Evolutionary conservation across 2,113 vertebrate species (phyloP).

Genomic region (Ibidorhyncha struthersii): DNA sequence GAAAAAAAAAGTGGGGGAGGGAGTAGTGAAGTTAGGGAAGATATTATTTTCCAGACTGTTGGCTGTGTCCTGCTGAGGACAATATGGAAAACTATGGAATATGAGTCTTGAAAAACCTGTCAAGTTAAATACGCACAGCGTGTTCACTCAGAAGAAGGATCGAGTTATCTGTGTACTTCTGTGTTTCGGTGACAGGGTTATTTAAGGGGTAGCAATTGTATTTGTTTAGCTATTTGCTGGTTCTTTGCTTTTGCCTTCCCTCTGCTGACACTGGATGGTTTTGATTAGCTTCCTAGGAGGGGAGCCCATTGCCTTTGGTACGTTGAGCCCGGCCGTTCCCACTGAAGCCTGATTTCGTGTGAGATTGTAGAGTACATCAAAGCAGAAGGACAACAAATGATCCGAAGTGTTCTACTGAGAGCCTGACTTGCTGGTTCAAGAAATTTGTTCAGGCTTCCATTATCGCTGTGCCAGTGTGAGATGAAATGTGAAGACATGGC

Average conservation of each 20-base stretch:
- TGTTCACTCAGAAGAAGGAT: slow-evolving; percentile 15
- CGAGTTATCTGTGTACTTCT: slow-evolving; percentile 4
- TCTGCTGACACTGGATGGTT: neutral
- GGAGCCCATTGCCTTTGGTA: neutral
- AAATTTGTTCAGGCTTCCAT: neutral
- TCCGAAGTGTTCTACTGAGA: slow-evolving; percentile 1
- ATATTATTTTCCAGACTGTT: slow-evolving; percentile 55
- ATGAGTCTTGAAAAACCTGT: slow-evolving; percentile 40
- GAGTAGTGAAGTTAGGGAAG: slow-evolving; percentile 43
- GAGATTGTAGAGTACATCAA: neutral
- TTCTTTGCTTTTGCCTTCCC: neutral
- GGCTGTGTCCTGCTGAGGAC: slow-evolving; percentile 39
- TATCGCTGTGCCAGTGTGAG: neutral
- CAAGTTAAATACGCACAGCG: neutral
- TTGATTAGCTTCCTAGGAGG: slow-evolving; percentile 36
- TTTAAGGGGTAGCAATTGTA: neutral
- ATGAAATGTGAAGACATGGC: neutral
- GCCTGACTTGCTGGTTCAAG: neutral
- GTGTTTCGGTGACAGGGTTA: slow-evolving; percentile 12
- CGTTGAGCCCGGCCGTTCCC: neutral
- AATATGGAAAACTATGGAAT: slow-evolving; percentile 42
- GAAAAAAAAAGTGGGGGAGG: neutral
- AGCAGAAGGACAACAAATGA: neutral
- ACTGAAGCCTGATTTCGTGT: neutral
- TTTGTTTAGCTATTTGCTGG: slow-evolving; percentile 15